Conservation (phyloP, 2,113 vertebrate species). For the Dissostichus mawsoni region DNA sequence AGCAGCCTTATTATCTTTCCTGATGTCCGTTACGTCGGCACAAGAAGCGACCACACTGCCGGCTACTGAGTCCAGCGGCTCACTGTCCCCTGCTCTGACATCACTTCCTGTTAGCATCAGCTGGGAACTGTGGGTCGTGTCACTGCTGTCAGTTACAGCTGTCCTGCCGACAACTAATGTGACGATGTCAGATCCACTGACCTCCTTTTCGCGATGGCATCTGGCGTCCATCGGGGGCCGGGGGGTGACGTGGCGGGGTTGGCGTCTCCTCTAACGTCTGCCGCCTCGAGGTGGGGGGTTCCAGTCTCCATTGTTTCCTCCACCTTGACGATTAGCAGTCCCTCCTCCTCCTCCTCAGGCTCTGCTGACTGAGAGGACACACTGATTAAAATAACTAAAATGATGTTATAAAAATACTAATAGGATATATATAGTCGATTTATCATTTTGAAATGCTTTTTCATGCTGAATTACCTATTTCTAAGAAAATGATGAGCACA, state of each 20-base stretch:
- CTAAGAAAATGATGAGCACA: no score
- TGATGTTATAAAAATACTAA: no score
- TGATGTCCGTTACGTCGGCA: not conserved
- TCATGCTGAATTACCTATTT: no score
- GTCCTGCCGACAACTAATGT: slow-evolving; percentile 53
- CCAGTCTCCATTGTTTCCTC: slow-evolving; percentile 40
- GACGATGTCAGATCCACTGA: slow-evolving; percentile 72
- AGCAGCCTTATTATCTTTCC: not conserved
- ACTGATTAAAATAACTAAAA: not conserved
- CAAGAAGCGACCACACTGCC: not conserved
- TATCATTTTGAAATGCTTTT: no score
- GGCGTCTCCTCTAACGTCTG: not conserved
- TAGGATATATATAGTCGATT: no score
- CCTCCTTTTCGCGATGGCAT: slow-evolving; percentile 51
- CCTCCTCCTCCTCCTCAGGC: slow-evolving; percentile 39
- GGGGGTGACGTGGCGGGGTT: not conserved
- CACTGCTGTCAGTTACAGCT: slow-evolving; percentile 33
- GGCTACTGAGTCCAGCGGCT: not conserved
- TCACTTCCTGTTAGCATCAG: slow-evolving; percentile 27
- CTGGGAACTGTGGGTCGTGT: slow-evolving; percentile 10
- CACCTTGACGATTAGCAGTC: slow-evolving; percentile 66
- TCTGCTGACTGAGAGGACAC: slow-evolving; percentile 58
- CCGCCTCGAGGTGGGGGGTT: not conserved
- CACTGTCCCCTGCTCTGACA: slow-evolving; percentile 37
- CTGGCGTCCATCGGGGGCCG: not conserved